Evolutionary conservation across 2,888 invertebrate species (phyloP).

Genomic region (Campoplex nolae): DNA sequence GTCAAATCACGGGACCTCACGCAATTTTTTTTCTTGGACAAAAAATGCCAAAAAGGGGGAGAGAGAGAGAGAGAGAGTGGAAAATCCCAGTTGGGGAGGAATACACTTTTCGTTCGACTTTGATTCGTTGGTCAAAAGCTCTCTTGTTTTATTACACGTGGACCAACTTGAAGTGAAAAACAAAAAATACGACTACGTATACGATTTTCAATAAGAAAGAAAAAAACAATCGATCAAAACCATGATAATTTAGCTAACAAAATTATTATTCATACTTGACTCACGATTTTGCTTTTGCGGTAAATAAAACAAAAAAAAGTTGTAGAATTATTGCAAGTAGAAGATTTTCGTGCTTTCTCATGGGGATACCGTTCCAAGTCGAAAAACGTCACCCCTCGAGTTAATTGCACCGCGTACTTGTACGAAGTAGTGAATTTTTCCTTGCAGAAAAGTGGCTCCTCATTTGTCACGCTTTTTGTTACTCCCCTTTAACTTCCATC

Average conservation of each 20-base stretch:
- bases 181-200: no score
- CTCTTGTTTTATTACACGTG: background rate
- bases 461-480: constrained; percentile 14
- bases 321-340: background rate
- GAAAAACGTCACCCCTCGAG: background rate
- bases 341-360: background rate
- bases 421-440: constrained; percentile 1
- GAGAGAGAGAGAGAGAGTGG: background rate
- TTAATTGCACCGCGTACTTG: constrained; percentile 9
- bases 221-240: background rate
- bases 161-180: background rate
- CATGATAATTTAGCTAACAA: background rate
- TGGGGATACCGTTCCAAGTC: background rate
- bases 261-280: no score
- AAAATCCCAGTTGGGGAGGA: background rate
- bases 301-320: background rate
- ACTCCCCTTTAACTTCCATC: background rate
- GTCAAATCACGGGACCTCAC: constrained; percentile 15
- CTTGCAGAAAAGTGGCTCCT: constrained; percentile 29
- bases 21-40: background rate
- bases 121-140: constrained; percentile 12
- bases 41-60: background rate
- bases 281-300: background rate
- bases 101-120: constrained; percentile 37
- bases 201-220: no score